Base-by-base conservation (phyloP, 2,888 invertebrate genomes). In the Napeogenes sylphis region DNA sequence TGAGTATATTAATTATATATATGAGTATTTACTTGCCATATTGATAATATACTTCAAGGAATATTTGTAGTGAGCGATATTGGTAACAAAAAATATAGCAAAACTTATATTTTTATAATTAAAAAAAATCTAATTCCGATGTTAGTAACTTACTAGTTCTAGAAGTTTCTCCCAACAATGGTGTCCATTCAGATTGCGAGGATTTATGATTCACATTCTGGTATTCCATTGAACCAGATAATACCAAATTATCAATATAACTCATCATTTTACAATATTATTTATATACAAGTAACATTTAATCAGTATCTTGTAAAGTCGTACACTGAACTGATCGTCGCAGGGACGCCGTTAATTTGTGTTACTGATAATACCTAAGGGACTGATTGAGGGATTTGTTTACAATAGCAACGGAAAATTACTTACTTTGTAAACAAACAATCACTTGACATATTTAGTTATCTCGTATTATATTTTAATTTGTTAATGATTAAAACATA, bases 151-250 rank as follows among this genome's bases (percentile, higher is more conserved):
- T 68, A 71, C 68, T 61, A 64, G 68, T 64, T 54, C 61, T 64
- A 64, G 45, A 13, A 70, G 66, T 69, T 65, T 73, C 73, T 63
- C 67, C 68, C 66, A 87, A 73, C 66, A 87, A 71, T 5, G 87
- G 87, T 30, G 85, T 83, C 78, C 80, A 77, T 78, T 87, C 87
- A 45, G 81, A 21, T 42, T 45, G 58, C 56, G 63, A 53, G 12
- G 14, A 58, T 12, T 60, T 63, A 10, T 21, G 47, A 32, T 63
- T 57, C n/a, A 45, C 58, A 45, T 6, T 35, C 21, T 35, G 35
- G 35, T 45, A 61, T 38, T 64, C 56, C 14, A 56, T 45, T 45
- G 65, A 68, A 58, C 59, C 64, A 54, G 61, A 64, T 1, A 63
- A 64, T 57, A 66, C 32, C 21, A 70, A 54, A 46, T 55, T 64